Conservation (phyloP, 2,888 invertebrate species). For the Aromia moschata region DNA sequence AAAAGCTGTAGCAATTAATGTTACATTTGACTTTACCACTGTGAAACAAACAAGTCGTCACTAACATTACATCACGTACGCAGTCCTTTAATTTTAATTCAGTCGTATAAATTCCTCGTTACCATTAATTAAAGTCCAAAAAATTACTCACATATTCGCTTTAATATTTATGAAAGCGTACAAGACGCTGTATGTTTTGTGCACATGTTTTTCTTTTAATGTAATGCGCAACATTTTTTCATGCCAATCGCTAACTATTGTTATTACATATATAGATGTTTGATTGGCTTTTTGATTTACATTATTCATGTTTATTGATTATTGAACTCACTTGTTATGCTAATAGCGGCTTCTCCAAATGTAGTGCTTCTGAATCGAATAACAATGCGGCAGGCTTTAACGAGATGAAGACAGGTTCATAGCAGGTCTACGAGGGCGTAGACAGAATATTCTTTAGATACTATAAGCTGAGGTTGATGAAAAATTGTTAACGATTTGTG, state of each 20-base stretch:
- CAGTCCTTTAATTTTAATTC: slow-evolving; percentile 34
- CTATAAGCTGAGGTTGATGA: too few relatives aligned
- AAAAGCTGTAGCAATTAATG: slow-evolving; percentile 53
- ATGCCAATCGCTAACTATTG: slow-evolving; percentile 34
- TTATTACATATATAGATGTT: slow-evolving; percentile 39
- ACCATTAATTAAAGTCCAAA: slow-evolving; percentile 51
- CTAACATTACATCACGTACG: slow-evolving; percentile 43
- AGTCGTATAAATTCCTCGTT: slow-evolving; percentile 48
- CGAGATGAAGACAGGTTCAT: background rate
- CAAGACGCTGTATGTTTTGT: slow-evolving; percentile 35
- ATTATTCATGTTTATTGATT: slow-evolving; percentile 34
- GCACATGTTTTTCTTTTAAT: slow-evolving; percentile 34
- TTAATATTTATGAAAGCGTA: slow-evolving; percentile 50
- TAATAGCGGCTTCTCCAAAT: slow-evolving; percentile 12
- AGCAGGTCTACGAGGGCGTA: too few relatives aligned
- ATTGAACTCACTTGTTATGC: slow-evolving; percentile 23
- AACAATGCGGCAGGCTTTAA: slow-evolving; percentile 11
- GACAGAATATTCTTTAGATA: too few relatives aligned
- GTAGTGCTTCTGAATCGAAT: background rate
- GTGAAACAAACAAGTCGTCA: slow-evolving; percentile 50
- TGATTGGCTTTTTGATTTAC: slow-evolving; percentile 22
- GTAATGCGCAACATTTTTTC: slow-evolving; percentile 24
- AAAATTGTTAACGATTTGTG: too few relatives aligned
- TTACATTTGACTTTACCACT: slow-evolving; percentile 53
- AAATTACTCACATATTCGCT: slow-evolving; percentile 46